Conservation (phyloP, 2,797 vertebrate genomes). For the Numenius phaeopus region DNA sequence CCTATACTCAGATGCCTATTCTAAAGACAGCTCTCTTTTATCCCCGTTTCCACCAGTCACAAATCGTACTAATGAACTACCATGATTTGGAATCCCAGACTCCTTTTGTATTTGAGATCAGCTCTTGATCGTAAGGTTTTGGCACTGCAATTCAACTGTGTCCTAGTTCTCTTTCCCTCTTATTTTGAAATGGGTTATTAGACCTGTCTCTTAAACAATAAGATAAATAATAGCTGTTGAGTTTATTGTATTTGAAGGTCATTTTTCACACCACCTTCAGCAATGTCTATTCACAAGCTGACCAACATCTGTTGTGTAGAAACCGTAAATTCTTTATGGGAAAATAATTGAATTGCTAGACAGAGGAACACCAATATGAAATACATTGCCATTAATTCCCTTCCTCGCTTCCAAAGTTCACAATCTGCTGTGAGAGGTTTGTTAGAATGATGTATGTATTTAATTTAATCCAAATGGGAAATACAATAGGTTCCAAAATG, state of each 20-base stretch:
- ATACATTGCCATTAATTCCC: constrained; percentile 73
- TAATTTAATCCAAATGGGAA: constrained; percentile 77
- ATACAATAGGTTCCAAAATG: constrained; percentile 62
- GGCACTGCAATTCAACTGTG: not conserved
- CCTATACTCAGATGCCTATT: not conserved
- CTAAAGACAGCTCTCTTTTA: not conserved
- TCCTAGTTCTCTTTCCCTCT: not conserved
- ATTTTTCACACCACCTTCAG: constrained; percentile 46
- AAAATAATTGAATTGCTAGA: constrained; percentile 75
- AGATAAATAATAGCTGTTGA: constrained; percentile 54
- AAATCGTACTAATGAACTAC: not conserved
- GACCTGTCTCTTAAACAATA: not conserved
- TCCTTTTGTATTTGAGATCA: not conserved
- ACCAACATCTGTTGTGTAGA: constrained; percentile 64
- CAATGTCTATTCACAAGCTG: constrained; percentile 40
- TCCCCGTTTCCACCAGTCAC: not conserved
- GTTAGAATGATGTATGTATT: constrained; percentile 79
- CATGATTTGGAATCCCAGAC: not conserved
- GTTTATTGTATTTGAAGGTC: constrained; percentile 59
- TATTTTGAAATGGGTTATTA: constrained; percentile 51
- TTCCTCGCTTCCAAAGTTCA: constrained; percentile 70
- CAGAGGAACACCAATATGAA: constrained; percentile 71
- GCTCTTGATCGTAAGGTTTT: not conserved
- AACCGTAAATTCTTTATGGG: constrained; percentile 70
- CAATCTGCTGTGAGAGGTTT: constrained; percentile 72